A percentile compares a stretch with the other conserved stretches of the same genome.
Evolutionary conservation across 2,888 invertebrate genomes (phyloP).

Genomic region (Diarsia brunnea): DNA sequence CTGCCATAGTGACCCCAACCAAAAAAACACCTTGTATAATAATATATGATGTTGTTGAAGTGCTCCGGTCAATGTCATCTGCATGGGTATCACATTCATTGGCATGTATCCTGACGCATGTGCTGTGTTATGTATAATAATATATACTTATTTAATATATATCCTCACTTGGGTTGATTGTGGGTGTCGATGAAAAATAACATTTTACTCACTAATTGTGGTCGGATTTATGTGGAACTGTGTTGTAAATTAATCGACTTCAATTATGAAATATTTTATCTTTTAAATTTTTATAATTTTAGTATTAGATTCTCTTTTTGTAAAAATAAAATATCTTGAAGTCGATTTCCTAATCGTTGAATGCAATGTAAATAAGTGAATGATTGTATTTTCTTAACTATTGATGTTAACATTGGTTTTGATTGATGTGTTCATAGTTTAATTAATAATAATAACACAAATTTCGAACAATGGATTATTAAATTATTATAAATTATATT

Average conservation of each 20-base stretch:
- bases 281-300: not conserved
- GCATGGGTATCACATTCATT: conserved; percentile 78
- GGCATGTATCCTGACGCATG: conserved; percentile 83
- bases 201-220: conserved; percentile 33
- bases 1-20: not conserved
- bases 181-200: conserved; percentile 52
- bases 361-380: conserved; percentile 59
- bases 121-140: conserved; percentile 72
- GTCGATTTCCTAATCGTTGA: conserved; percentile 63
- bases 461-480: conserved; percentile 52
- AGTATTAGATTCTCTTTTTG: not conserved
- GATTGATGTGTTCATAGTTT: conserved; percentile 55
- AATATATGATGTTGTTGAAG: conserved; percentile 64
- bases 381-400: conserved; percentile 45
- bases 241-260: conserved; percentile 59
- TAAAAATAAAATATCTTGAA: conserved; percentile 49
- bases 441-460: conserved; percentile 48
- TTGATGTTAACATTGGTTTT: conserved; percentile 53
- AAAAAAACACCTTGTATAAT: not conserved
- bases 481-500: conserved; percentile 23
- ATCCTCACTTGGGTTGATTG: conserved; percentile 56
- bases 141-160: conserved; percentile 38
- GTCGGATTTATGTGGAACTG: conserved; percentile 38
- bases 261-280: conserved; percentile 32
- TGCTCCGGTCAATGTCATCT: conserved; percentile 77